Evolutionary conservation across 23 tunicate species (phyloP), one percentile per base, ranked within the genome.

Genomic region (Aplidium turbinatum): DNA sequence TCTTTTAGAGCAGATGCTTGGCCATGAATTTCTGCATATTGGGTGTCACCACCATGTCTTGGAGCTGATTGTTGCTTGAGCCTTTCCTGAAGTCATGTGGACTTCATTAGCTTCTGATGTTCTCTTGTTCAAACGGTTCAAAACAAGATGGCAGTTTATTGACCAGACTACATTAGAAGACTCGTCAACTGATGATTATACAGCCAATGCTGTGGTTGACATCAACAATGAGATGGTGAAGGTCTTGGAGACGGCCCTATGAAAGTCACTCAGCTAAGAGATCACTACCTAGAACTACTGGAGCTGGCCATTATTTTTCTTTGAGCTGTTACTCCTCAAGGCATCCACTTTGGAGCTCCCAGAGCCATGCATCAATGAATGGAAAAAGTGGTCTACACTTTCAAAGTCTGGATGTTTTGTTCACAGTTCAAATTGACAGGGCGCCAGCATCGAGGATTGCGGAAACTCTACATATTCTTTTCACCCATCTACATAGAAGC

Each of bases 111-210:
- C 72, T 11, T 50, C 48, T 18, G 3, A 36, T 36, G 26, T 65
- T 28, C 72, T 65, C 50, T 38, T 65, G 50, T 65, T 65, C 26
- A 65, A 65, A 50, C 50, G 27, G 38, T 65, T 65, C 50, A 65
- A 65, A 38, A 35, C 50, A 35, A 65, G 26, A 65, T 65, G 48
- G 72, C 23, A 65, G 50, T 65, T 11, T 65, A 65, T 65, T 65
- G 72, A 65, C 5, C 19, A 21, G 19, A 65, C 72, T 65, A 5
- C 27, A 11, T 65, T 35, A 36, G 50, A 65, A 65, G 72, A 65
- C 22, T 65, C 24, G 5, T 65, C 72, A 65, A 65, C 72, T 65
- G 72, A 65, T 65, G 72, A 65, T 28, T 65, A 65, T 29, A 6
- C 68, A 6, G 20, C 30, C 6, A 60, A 26, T 6, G 35, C 68